Evolutionary conservation across 2,113 vertebrate genomes (phyloP), one percentile per base, ranked within the genome.

Genomic region (Quiscalus mexicanus): DNA sequence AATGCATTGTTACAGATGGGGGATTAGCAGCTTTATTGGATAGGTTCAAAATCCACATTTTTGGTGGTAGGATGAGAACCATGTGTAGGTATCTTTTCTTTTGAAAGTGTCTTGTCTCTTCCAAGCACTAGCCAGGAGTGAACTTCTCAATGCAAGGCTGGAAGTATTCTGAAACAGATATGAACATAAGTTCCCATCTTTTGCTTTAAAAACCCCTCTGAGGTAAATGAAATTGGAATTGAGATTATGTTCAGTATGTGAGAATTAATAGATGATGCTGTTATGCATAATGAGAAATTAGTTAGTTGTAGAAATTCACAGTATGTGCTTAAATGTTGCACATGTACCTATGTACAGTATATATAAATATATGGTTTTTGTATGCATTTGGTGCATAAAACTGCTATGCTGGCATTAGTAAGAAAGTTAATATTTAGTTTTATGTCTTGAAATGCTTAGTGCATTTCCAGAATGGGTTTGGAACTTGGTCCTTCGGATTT

Each of bases 371-470:
- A 24, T 31, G 30, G 2, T 5, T 11, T 27, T 20, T 73, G 28
- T 28, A 2, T 53, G 8, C n/a, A 55, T 68, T 67, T 63, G 33
- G 39, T 56, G 84, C 13, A 5, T 50, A 70, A 87, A 78, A 45
- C 49, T 31, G 45, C 13, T 84, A 20, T 90, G 37, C 37, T 86
- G 84, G 59, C 18, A 16, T 56, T 76, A 47, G 15, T 42, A 52
- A 68, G n/a, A 27, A 94, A 95, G 81, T 95, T 95, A 96, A 96
- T 95, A 50, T 65, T 93, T 93, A 84, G 18, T 84, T 93, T 58
- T 75, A 33, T 31, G 19, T 62, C 84, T 86, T 64, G 44, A 80
- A 80, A 64, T 76, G 67, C 24, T 15, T 92, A 80, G 52, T 65
- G 22, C 8, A 11, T 87, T 93, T 84, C 60, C 47, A 83, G 91